Evolutionary conservation across 2,113 vertebrate species (phyloP).

Genomic region (Conger conger): DNA sequence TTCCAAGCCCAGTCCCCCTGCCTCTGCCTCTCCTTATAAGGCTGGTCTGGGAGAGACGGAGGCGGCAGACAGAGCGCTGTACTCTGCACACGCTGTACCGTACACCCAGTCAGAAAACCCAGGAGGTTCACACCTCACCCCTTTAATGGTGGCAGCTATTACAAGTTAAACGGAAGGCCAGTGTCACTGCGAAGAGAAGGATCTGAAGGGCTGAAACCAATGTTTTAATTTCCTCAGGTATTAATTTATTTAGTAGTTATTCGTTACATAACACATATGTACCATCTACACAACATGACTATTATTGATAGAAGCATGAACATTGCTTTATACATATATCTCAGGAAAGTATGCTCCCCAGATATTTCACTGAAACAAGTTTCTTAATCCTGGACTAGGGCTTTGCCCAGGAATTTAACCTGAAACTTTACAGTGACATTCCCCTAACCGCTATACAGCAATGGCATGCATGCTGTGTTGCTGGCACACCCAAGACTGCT

Average conservation of each 20-base stretch:
- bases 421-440: not conserved
- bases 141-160: not conserved
- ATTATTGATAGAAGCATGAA: too few relatives aligned
- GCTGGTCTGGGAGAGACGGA: not conserved
- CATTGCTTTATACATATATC: too few relatives aligned
- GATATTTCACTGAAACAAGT: not conserved
- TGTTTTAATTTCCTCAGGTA: too few relatives aligned
- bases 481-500: too few relatives aligned
- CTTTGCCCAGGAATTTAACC: not conserved
- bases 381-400: not conserved
- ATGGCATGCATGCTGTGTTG: not conserved
- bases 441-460: not conserved
- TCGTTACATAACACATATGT: not conserved
- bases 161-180: not conserved
- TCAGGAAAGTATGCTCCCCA: not conserved
- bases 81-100: not conserved
- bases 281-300: not conserved
- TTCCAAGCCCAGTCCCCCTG: not conserved
- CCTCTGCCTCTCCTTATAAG: constrained; percentile 14
- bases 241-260: too few relatives aligned
- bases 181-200: not conserved
- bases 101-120: not conserved
- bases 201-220: not conserved
- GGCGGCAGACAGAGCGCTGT: not conserved
- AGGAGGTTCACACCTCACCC: not conserved